Base-by-base conservation (phyloP, 2,113 vertebrate species). In the Oryzias javanicus region DNA sequence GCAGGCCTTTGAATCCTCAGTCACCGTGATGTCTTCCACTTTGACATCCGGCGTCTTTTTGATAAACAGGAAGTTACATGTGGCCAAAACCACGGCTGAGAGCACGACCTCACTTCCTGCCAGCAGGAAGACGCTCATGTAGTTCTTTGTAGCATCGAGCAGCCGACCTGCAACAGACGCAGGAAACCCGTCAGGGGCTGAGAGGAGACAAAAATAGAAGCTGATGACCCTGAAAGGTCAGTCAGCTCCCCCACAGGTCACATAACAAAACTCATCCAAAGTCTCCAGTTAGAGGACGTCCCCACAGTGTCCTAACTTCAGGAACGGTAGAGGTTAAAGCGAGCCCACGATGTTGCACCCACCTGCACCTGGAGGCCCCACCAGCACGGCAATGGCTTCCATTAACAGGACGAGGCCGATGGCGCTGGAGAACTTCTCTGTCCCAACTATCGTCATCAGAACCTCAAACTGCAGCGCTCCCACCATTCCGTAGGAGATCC, bases 381-480 rank as follows among this genome's bases (percentile, higher is more conserved):
- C 86, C 13, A 99, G 91, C 71, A 99, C 96, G 10, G 96, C 96
- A 10, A 95, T 22, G 16, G 97, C 95, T 82, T 99, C 96, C 58
- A 94, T 86, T 67, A 99, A 87, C 67, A 99, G 91, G 42, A 99
- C 96, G 13, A 99, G 92, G 48, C 97, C 97, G 0, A 99, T 96
- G 67, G 97, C 97, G 3, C 96, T 98, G 87, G 97, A 91, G 82
- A 99, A 99, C 80, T 90, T 95, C 49, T 94, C 88, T 0, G 95
- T 96, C 13, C 96, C 97, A 60, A 99, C 95, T 0, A 99, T 94
- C n/a, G 94, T 78, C 97, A 98, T 99, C 60, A 99, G 93, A 66
- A 99, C 96, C 86, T 99, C 97, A 57, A 99, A 99, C 87, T 99
- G 97, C 68, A 99, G 91, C 2, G 96, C 97, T 0, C 97, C 97